These are phyloP conservation scores for Muraenolepis orangiensis DNA, from an alignment of 2,797 vertebrate genomes.

Conservation along the genomic window DNA sequence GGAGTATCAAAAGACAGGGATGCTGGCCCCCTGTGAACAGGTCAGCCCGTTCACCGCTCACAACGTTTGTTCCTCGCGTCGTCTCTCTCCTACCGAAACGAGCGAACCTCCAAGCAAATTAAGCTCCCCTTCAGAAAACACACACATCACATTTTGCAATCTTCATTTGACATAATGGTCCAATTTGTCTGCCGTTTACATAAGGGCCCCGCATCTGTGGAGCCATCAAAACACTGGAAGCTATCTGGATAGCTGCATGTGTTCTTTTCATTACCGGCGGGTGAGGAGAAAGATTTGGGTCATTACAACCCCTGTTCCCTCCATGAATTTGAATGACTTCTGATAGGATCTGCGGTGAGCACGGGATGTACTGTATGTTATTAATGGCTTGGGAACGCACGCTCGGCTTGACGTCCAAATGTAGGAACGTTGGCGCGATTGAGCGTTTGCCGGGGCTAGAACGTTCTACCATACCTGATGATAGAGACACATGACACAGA, in stretches of 20 bases:
- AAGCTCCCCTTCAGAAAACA: conserved; percentile 50
- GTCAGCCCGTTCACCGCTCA: conserved; percentile 50
- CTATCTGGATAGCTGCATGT: conserved; percentile 58
- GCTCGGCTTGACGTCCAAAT: conserved; percentile 39
- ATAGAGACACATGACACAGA: conserved; percentile 1
- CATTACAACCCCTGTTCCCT: conserved; percentile 61
- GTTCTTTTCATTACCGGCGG: conserved; percentile 65
- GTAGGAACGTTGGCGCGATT: conserved; percentile 30
- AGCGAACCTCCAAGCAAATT: conserved; percentile 53
- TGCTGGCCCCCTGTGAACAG: conserved; percentile 40
- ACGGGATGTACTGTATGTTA: conserved; percentile 54
- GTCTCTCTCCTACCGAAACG: conserved; percentile 58
- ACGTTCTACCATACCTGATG: neutral
- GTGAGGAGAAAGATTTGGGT: conserved; percentile 64
- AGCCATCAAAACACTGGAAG: conserved; percentile 66
- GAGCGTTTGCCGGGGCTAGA: conserved; percentile 16
- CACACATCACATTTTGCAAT: conserved; percentile 58
- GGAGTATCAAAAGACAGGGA: conserved; percentile 10
- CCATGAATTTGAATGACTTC: conserved; percentile 69
- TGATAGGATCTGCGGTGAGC: conserved; percentile 64
- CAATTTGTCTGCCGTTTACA: conserved; percentile 70
- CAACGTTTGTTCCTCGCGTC: conserved; percentile 51
- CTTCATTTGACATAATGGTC: conserved; percentile 65
- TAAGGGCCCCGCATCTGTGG: conserved; percentile 55
- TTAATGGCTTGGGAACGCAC: conserved; percentile 45